phyloP scores from a whole-genome alignment of 2,113 vertebrate genomes.

The Turnix velox region DNA sequence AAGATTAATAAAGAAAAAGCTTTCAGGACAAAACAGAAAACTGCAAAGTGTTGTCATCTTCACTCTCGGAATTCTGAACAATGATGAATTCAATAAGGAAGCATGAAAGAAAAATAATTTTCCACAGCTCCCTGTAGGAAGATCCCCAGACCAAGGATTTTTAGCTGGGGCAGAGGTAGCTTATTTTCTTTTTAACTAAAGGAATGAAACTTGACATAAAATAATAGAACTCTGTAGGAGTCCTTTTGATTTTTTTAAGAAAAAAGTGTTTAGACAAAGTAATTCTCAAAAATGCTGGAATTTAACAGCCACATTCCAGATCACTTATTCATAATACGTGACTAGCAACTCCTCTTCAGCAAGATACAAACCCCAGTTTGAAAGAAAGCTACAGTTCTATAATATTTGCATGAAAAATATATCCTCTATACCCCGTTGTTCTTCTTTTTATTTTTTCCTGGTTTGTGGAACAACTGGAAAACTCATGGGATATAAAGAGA shows the following conservation, averaged over 20 bases:
- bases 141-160: background rate
- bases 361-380: background rate
- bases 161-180: background rate
- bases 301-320: background rate
- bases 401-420: background rate
- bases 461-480: background rate
- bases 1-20: background rate
- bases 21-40: background rate
- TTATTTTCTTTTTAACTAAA: background rate
- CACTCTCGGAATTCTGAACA: background rate
- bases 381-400: background rate
- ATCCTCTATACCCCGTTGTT: background rate
- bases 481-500: background rate
- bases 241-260: background rate
- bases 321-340: background rate
- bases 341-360: background rate
- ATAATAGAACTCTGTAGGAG: background rate
- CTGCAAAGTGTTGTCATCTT: accelerated
- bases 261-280: background rate
- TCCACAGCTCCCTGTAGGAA: background rate
- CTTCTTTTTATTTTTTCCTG: background rate
- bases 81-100: background rate
- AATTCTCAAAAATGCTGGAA: background rate
- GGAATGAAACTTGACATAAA: background rate
- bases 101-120: background rate